A percentile compares a stretch with the other conserved stretches of the same genome.
phyloP scores from a whole-genome alignment of 2,888 invertebrate genomes.

The Seira musarum region DNA sequence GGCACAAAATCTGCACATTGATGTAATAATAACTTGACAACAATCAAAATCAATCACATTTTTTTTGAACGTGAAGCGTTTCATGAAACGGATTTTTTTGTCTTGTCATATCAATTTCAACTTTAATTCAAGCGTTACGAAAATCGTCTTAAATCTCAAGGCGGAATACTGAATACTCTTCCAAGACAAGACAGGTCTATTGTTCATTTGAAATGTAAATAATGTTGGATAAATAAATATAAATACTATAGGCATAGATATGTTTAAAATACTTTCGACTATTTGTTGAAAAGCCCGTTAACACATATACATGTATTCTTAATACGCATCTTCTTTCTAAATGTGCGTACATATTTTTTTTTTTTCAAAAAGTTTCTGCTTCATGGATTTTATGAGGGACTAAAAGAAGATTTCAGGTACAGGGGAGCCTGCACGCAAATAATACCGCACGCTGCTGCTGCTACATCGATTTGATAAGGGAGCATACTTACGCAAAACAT shows the following conservation, averaged over 20 bases:
- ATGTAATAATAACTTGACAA: background rate
- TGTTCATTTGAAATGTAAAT: background rate
- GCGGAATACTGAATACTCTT: no score
- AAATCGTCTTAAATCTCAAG: background rate
- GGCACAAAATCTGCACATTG: background rate
- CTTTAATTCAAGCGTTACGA: background rate
- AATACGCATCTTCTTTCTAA: background rate
- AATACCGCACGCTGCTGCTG: no score
- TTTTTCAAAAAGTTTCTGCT: background rate
- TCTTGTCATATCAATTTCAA: conserved; percentile 1
- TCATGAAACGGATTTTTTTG: background rate
- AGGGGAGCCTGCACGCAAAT: background rate
- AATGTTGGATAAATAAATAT: no score
- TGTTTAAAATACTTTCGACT: background rate
- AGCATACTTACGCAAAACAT: no score
- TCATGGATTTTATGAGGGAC: background rate
- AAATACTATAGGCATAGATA: no score
- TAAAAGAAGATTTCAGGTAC: background rate
- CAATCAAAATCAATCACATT: background rate
- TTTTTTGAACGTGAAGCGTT: background rate
- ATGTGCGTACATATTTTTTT: background rate
- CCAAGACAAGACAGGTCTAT: background rate
- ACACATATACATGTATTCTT: background rate
- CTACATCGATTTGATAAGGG: no score
- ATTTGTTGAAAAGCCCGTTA: background rate